Evolutionary conservation across 92 coral and sea anemone species (phyloP).

Genomic region (Epizoanthus stellaris): DNA sequence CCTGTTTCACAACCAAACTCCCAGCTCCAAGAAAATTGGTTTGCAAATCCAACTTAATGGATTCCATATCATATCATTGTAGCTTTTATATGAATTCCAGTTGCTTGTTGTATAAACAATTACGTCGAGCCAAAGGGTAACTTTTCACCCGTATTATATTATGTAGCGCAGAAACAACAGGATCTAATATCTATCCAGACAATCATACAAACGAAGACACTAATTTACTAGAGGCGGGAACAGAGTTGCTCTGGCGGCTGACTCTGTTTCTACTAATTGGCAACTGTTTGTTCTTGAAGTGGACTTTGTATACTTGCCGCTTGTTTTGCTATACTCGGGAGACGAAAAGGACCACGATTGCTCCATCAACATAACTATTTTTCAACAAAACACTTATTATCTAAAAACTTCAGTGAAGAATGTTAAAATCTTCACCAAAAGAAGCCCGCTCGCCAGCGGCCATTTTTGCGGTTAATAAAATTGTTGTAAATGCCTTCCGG

Average conservation of each 20-base stretch:
- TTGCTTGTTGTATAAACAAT: constrained; percentile 46
- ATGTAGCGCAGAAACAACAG: constrained; percentile 47
- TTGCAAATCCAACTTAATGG: no score
- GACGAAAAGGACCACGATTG: not conserved
- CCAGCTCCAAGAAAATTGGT: not conserved
- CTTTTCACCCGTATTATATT: constrained; percentile 51
- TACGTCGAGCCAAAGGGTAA: constrained; percentile 36
- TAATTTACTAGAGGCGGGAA: constrained; percentile 58
- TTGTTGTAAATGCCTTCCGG: constrained; percentile 58
- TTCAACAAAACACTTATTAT: not conserved
- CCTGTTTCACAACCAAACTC: constrained; percentile 18
- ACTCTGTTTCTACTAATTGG: constrained; percentile 36
- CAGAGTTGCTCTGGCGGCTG: constrained; percentile 46
- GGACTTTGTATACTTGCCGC: not conserved
- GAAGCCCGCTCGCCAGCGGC: constrained; percentile 46
- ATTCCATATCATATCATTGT: no score
- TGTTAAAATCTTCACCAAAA: constrained; percentile 37
- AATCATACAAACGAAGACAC: constrained; percentile 51
- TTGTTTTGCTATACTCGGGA: not conserved
- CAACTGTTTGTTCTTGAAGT: constrained; percentile 24
- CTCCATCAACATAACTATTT: not conserved
- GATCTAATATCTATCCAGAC: constrained; percentile 49
- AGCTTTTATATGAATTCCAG: not conserved
- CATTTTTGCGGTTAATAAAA: constrained; percentile 49
- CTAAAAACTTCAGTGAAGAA: constrained; percentile 15